phyloP scores from a whole-genome alignment of 2,113 vertebrate species.

The Petaurus breviceps region DNA sequence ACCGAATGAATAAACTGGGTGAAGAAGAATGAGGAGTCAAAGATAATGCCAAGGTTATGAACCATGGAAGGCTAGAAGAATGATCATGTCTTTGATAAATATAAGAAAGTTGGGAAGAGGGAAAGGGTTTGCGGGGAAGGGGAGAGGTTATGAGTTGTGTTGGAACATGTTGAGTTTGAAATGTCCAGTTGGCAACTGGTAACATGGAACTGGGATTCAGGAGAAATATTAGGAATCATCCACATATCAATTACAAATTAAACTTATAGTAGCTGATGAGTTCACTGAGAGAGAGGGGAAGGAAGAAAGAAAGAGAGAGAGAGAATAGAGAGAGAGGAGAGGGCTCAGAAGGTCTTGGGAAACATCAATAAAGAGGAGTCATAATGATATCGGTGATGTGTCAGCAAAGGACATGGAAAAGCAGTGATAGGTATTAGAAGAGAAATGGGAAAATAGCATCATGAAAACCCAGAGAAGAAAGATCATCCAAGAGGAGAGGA shows the following conservation, averaged over 20 bases:
- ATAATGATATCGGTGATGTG: neutral
- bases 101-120: neutral
- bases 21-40: neutral
- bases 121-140: neutral
- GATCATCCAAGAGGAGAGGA: neutral
- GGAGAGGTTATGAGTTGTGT: neutral
- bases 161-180: neutral
- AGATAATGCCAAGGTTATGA: neutral
- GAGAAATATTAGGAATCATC: neutral
- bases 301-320: neutral
- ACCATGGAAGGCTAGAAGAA: neutral
- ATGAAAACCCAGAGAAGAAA: neutral
- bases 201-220: neutral
- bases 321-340: neutral
- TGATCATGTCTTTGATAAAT: neutral
- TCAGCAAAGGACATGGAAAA: neutral
- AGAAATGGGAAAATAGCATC: neutral
- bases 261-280: neutral
- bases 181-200: neutral
- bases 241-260: no score
- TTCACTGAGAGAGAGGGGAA: neutral
- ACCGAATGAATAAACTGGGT: neutral
- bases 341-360: neutral
- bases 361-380: neutral
- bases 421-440: neutral